phyloP scores from a whole-genome alignment of 2,797 vertebrate genomes.

The Sebastes trivittatus region DNA sequence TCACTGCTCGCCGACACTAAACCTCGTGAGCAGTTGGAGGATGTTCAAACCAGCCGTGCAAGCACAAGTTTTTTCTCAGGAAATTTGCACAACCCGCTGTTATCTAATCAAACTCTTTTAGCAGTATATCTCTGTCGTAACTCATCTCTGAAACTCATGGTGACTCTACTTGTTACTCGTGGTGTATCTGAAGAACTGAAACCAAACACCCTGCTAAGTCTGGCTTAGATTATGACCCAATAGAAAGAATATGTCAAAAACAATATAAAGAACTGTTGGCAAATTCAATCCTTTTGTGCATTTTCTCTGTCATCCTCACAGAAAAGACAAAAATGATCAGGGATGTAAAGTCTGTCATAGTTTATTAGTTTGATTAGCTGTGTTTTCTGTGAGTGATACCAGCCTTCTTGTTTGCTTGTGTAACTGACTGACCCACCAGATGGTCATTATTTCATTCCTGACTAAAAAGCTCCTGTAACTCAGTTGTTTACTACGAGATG shows the following conservation, averaged over 20 bases:
- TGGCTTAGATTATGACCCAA: neutral
- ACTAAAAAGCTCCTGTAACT: constrained; percentile 54
- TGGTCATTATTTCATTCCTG: constrained; percentile 20
- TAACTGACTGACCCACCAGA: neutral
- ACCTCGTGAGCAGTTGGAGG: neutral
- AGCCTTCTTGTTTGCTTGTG: constrained; percentile 15
- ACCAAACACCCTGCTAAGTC: neutral
- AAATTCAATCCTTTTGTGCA: constrained; percentile 28
- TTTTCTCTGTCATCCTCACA: constrained; percentile 51
- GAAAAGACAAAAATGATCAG: constrained; percentile 31
- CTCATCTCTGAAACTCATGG: neutral
- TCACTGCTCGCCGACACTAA: neutral
- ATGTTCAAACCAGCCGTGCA: neutral
- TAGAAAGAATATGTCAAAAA: neutral
- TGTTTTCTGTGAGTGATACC: constrained; percentile 66
- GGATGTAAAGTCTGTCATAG: neutral
- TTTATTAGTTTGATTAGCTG: neutral
- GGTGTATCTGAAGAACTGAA: neutral
- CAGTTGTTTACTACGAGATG: neutral
- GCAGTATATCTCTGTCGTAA: neutral
- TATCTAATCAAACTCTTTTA: neutral
- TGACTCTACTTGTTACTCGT: neutral
- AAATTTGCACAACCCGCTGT: neutral
- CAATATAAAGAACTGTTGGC: constrained; percentile 25
- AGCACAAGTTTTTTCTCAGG: neutral